Evolutionary conservation across 92 coral and sea anemone genomes (phyloP).

Genomic region (Actinostola sp.): DNA sequence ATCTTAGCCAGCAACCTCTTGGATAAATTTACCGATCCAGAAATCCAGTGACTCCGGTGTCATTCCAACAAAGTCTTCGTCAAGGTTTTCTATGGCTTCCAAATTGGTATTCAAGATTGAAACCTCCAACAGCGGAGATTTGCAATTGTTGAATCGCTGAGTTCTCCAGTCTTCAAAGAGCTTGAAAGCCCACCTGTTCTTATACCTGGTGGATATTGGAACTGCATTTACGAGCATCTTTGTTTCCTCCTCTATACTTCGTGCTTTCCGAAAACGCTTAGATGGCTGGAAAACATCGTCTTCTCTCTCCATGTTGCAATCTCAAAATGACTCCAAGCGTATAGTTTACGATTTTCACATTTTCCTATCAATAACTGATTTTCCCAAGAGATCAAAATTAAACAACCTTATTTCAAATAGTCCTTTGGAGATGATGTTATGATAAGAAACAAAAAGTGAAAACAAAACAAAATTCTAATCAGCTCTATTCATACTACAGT

Average conservation of each 20-base stretch:
- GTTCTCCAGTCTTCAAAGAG: constrained; percentile 36
- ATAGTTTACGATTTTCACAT: no score
- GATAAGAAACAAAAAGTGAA: not conserved
- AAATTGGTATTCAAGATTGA: constrained; percentile 11
- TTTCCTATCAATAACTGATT: no score
- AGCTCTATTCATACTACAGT: not conserved
- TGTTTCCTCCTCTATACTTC: constrained; percentile 43
- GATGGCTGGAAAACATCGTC: constrained; percentile 15
- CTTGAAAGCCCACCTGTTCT: constrained; percentile 39
- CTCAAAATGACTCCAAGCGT: no score
- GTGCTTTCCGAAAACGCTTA: constrained; percentile 43
- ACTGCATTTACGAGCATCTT: constrained; percentile 18
- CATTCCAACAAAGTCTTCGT: constrained; percentile 5
- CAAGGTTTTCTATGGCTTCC: constrained; percentile 34
- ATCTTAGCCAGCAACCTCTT: constrained; percentile 21
- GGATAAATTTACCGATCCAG: constrained; percentile 52
- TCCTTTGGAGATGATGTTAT: no score
- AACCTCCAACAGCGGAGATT: constrained; percentile 30
- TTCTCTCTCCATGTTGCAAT: no score
- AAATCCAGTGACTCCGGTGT: constrained; percentile 11
- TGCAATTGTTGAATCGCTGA: constrained; percentile 29
- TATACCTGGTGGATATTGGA: constrained; percentile 51
- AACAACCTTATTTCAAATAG: no score
- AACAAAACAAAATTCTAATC: not conserved
- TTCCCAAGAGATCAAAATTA: no score